Percentiles rank a stretch among this genome's conserved stretches.
phyloP scores from a whole-genome alignment of 2,888 invertebrate genomes.

The Leptogaster cylindrica region DNA sequence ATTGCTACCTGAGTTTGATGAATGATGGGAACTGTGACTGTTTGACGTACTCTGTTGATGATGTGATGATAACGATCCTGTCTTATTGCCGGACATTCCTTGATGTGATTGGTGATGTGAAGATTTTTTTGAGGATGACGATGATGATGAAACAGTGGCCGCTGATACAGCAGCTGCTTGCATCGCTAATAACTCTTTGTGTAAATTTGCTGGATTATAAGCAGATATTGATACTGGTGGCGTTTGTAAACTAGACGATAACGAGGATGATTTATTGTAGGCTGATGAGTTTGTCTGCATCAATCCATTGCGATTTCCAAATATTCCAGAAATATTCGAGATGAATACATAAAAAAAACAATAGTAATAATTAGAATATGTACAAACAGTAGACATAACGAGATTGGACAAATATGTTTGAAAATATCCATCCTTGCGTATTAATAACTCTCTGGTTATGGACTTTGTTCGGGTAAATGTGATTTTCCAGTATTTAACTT shows the following conservation, averaged over 20 bases:
- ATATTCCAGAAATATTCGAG: neutral
- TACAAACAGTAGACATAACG: no score
- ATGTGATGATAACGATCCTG: slow-evolving; percentile 47
- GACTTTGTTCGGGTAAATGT: neutral
- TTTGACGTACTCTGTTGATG: slow-evolving; percentile 50
- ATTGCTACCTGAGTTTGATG: slow-evolving; percentile 43
- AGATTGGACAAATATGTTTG: no score
- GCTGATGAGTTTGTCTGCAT: slow-evolving; percentile 56
- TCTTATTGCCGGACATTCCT: slow-evolving; percentile 42
- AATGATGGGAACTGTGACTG: slow-evolving; percentile 50
- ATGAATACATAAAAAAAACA: neutral
- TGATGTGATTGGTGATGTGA: slow-evolving; percentile 48
- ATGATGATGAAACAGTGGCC: slow-evolving; percentile 43
- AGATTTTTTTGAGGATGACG: slow-evolving; percentile 52
- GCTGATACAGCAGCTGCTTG: slow-evolving; percentile 61
- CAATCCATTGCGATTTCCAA: no score
- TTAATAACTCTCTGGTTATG: neutral
- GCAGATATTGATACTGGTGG: slow-evolving; percentile 57
- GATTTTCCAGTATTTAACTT: slow-evolving; percentile 7
- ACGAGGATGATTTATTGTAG: slow-evolving; percentile 57
- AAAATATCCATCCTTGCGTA: no score
- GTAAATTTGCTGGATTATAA: slow-evolving; percentile 60
- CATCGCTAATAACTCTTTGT: slow-evolving; percentile 62
- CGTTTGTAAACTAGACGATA: slow-evolving; percentile 53
- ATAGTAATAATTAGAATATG: neutral